Evolutionary conservation across 2,888 invertebrate genomes (phyloP), one percentile per base, ranked within the genome.

Genomic region (Synergus itoensis): DNA sequence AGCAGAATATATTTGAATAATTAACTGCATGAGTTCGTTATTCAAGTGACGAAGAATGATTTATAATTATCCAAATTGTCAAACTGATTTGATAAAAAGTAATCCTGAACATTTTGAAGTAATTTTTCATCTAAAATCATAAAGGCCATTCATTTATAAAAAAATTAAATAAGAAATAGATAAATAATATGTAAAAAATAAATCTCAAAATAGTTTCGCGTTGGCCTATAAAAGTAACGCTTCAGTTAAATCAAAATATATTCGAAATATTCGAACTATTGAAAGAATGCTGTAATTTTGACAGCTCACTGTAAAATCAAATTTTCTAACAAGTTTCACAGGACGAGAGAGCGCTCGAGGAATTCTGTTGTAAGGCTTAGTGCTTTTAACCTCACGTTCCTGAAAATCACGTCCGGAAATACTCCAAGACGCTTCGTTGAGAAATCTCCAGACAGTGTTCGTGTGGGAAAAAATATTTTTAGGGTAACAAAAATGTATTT

Each of bases 331-430:
- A 18, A 45, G 45, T 67, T 18, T 67, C 21, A 18, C n/a, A 28
- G 41, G 21, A 67, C 18, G 45, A 18, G 14, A 45, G 14, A 14
- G 21, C 45, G 45, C 45, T 28, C 45, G 5, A 65, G 65, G 65
- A 65, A 65, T 65, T 40, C 18, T 14, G 18, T 41, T 18, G 7
- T n/a, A n/a, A 65, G 65, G 41, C 41, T 65, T 65, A 43, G 28
- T 28, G 21, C 11, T 43, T 43, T 12, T 11, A 65, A 43, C 65
- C 67, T 45, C 45, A 45, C 67, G 67, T 67, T 67, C 21, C 45
- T 67, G 45, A 67, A 67, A 67, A 45, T 67, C 67, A 67, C 67
- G 45, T 67, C 67, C 7, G 67, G 67, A 67, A 67, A 67, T 67
- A 45, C 67, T 18, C 8, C 12, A 67, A 67, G 67, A 45, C 4